phyloP scores from a whole-genome alignment of 2,113 vertebrate genomes.

The Ascaphus truei region DNA sequence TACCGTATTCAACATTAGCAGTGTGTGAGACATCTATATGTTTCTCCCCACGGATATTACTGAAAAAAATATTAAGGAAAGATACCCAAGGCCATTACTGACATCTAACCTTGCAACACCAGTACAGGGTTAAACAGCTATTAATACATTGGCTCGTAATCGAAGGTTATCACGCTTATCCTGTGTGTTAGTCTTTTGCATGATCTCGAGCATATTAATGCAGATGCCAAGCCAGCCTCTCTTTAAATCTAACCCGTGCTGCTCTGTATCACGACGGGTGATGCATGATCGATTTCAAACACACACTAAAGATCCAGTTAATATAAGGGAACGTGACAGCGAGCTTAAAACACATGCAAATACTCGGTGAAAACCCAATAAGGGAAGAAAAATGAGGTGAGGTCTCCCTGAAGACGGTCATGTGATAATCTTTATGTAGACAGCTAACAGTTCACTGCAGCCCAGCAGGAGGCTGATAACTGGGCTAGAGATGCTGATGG shows the following conservation, averaged over 20 bases:
- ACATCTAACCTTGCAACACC: background rate
- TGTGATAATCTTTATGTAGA: constrained; percentile 19
- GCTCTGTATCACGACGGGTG: constrained; percentile 8
- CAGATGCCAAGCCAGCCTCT: constrained; percentile 16
- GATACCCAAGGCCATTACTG: background rate
- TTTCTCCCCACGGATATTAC: background rate
- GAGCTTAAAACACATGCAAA: constrained; percentile 22
- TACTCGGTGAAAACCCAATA: background rate
- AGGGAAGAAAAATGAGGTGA: background rate
- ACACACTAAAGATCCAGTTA: constrained; percentile 23
- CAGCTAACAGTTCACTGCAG: constrained; percentile 31
- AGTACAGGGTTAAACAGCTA: background rate
- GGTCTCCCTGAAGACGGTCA: constrained; percentile 8
- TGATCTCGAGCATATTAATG: constrained; percentile 20
- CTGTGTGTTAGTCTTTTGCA: constrained; percentile 16
- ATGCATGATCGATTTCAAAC: constrained; percentile 19
- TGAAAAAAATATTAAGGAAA: background rate
- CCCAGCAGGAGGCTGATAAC: constrained; percentile 18
- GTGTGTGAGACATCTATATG: too few species aligned
- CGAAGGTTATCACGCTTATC: constrained; percentile 14
- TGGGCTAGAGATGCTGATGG: constrained; percentile 10
- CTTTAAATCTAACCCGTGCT: constrained; percentile 4
- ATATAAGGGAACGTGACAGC: constrained; percentile 2
- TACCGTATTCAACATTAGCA: background rate
- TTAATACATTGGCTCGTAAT: background rate